phyloP scores from a whole-genome alignment of 2,113 vertebrate species.

The Aphyosemion australe region DNA sequence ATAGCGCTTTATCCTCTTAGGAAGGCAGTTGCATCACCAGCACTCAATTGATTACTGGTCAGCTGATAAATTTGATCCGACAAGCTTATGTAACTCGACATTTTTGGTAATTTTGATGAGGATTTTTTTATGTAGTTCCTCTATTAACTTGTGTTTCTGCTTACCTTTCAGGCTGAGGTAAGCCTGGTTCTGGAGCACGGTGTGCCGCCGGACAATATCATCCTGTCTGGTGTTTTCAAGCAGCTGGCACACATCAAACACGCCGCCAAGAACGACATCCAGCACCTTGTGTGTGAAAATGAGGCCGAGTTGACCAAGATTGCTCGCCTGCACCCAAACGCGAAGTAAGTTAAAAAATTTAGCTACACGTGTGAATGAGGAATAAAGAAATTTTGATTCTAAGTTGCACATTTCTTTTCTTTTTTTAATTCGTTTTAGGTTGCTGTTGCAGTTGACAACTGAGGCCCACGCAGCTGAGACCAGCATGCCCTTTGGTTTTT shows the following conservation, averaged over 20 bases:
- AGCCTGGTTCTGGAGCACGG: conserved; percentile 88
- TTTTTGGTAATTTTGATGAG: conserved; percentile 11
- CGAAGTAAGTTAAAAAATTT: conserved; percentile 85
- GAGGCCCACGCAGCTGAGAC: conserved; percentile 90
- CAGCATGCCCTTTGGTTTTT: conserved; percentile 93
- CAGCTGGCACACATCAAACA: conserved; percentile 94
- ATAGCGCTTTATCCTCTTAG: conserved; percentile 36
- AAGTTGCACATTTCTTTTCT: not conserved
- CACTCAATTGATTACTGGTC: conserved; percentile 42
- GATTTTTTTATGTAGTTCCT: conserved; percentile 13
- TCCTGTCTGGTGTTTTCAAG: conserved; percentile 93
- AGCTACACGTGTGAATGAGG: no score
- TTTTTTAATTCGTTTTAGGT: conserved; percentile 71
- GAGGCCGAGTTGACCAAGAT: conserved; percentile 95
- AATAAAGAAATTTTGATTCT: not conserved
- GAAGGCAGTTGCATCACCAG: conserved; percentile 41
- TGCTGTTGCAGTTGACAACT: conserved; percentile 95
- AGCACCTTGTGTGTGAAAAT: conserved; percentile 91
- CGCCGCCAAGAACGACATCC: conserved; percentile 90
- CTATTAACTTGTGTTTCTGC: not conserved
- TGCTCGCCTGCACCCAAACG: conserved; percentile 87
- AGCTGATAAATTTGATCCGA: conserved; percentile 26
- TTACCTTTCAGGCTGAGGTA: conserved; percentile 85
- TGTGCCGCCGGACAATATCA: conserved; percentile 90
- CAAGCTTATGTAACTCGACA: conserved; percentile 19